Base-by-base conservation (phyloP, 1,140 invertebrate species). In the Vanessa tameamea region DNA sequence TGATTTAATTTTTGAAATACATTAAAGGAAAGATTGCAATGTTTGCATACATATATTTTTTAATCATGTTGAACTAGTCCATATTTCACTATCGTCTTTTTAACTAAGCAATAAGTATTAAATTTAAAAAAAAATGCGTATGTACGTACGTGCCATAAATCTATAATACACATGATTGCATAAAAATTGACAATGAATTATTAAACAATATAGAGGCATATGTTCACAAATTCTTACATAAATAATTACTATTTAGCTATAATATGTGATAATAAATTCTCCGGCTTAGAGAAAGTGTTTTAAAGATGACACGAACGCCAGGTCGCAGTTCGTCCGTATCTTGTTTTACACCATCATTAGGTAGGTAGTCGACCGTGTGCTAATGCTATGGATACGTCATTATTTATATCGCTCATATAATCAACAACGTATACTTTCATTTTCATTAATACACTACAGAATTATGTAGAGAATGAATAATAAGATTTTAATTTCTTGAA, bases 281-380 rank as follows among this genome's bases (percentile, higher is more conserved):
- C 9, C 37, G 37, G 37, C 37, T 43, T 43, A 43, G 37, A 43
- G 72, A 73, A 73, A 73, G 72, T 73, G 72, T 73, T 68, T 72
- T 47, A 53, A 63, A 63, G 65, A 64, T 63, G 66, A 63, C 72
- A 16, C 47, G 57, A 43, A 31, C 31, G 47, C 23, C 15, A 68
- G 65, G 72, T 73, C 23, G 72, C 20, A 61, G 64, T 57, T 72
- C 64, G 47, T 8, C n/a, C 64, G 16, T 71, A 71, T 43, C 47
- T 53, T 71, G 57, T 61, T 61, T 61, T 37, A 37, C 5, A n/a
- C 23, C 57, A n/a, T 20, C 55, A 26, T 26, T 23, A 59, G 23
- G 55, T 59, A 11, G 20, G 9, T 59, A 26, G 9, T 59, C 55
- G 20, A 26, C 55, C 23, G 20, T 31, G 15, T 57, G 15, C 23